Conservation (phyloP, 2,888 invertebrate genomes). For the Ypsolopha sequella region DNA sequence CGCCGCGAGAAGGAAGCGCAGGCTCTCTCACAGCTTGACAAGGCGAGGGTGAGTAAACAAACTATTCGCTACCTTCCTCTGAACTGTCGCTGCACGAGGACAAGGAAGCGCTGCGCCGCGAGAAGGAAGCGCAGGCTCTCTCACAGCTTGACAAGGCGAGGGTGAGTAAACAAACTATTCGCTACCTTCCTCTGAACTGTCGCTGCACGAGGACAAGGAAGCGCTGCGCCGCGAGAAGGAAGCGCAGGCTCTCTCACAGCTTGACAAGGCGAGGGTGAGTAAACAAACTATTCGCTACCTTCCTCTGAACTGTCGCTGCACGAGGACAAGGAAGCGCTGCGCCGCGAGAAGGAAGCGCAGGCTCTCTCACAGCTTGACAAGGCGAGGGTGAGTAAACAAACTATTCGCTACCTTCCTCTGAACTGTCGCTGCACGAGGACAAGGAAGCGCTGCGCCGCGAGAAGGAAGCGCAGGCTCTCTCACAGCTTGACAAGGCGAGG, state of each 20-base stretch:
- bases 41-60: conserved; percentile 91
- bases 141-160: conserved; percentile 97
- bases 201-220: conserved; percentile 99
- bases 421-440: conserved; percentile 99
- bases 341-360: conserved; percentile 97
- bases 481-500: conserved; percentile 97
- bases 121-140: conserved; percentile 97
- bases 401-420: conserved; percentile 34
- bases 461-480: conserved; percentile 96
- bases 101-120: conserved; percentile 95
- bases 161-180: conserved; percentile 93
- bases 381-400: conserved; percentile 82
- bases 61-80: conserved; percentile 98
- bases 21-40: conserved; percentile 96
- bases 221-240: conserved; percentile 97
- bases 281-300: conserved; percentile 95
- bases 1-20: conserved; percentile 98
- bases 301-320: conserved; percentile 99
- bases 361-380: conserved; percentile 97
- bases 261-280: conserved; percentile 96
- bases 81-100: conserved; percentile 99
- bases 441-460: conserved; percentile 97
- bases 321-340: conserved; percentile 97
- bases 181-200: conserved; percentile 98
- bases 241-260: conserved; percentile 95